Conservation (phyloP, 2,888 invertebrate genomes). For the Carpatolechia fugitivella region DNA sequence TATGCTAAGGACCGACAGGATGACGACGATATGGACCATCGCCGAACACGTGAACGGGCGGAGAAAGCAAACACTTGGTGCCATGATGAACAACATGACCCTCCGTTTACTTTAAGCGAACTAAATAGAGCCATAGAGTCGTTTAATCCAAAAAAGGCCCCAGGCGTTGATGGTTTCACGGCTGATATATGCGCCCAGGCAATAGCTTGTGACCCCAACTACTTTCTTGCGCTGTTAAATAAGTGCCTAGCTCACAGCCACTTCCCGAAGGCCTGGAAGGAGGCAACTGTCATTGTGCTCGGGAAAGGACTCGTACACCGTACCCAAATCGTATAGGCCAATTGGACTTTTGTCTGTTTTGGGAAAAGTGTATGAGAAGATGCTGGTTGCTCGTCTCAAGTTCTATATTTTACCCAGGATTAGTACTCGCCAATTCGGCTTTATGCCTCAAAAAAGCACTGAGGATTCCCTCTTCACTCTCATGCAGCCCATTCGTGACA, state of each 20-base stretch:
- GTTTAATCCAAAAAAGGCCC: neutral
- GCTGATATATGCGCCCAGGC: neutral
- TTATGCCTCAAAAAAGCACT: no score
- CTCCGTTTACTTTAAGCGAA: neutral
- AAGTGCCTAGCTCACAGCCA: neutral
- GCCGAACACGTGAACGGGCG: no score
- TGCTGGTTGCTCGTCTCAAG: no score
- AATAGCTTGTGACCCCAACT: neutral
- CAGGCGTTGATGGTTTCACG: neutral
- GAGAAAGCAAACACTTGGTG: neutral
- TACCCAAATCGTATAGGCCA: conserved; percentile 26
- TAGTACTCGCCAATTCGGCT: no score
- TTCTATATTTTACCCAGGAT: no score
- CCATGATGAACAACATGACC: no score
- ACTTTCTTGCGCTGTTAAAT: no score
- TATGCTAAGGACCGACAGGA: no score
- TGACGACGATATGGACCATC: no score
- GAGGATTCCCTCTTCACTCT: no score
- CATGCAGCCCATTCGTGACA: no score
- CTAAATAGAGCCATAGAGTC: neutral
- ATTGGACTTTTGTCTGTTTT: conserved; percentile 27
- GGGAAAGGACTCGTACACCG: conserved; percentile 23
- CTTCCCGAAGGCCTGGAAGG: conserved; percentile 25
- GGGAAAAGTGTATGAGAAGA: no score
- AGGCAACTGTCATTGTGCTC: conserved; percentile 24